These are phyloP conservation scores for Gortyna flavago DNA, from an alignment of 2,888 invertebrate genomes.

Conservation along the genomic window DNA sequence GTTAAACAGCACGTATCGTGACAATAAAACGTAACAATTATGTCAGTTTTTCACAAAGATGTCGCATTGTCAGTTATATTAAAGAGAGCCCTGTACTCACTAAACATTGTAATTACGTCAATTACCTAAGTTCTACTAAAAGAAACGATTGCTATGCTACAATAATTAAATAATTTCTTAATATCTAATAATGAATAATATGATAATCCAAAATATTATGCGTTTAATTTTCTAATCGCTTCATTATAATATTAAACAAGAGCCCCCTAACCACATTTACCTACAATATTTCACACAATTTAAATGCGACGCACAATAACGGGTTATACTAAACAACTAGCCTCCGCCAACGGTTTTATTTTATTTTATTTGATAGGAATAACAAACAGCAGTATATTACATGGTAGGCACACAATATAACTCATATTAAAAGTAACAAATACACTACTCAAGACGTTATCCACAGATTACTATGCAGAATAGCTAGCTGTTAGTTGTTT, in stretches of 20 bases:
- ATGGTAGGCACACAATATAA: no score
- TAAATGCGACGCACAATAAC: neutral
- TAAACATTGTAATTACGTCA: neutral
- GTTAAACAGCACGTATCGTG: neutral
- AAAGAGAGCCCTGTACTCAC: neutral
- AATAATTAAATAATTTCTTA: neutral
- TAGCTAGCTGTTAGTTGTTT: no score
- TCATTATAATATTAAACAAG: constrained; percentile 10
- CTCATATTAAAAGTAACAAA: no score
- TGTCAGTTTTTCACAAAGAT: neutral
- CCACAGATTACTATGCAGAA: no score
- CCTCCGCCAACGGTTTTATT: no score
- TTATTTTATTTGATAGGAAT: no score
- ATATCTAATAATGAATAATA: neutral
- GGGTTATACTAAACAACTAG: neutral
- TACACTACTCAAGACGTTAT: no score
- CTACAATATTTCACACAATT: constrained; percentile 4
- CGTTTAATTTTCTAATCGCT: constrained; percentile 10
- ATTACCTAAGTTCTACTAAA: no score
- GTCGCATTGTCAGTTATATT: no score
- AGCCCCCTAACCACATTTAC: neutral
- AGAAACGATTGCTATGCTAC: neutral
- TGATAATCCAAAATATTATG: neutral
- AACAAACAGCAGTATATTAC: no score
- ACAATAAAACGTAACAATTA: neutral